These are phyloP conservation scores for Lasius fuliginosus DNA, from an alignment of 2,888 invertebrate genomes.

Conservation along the genomic window DNA sequence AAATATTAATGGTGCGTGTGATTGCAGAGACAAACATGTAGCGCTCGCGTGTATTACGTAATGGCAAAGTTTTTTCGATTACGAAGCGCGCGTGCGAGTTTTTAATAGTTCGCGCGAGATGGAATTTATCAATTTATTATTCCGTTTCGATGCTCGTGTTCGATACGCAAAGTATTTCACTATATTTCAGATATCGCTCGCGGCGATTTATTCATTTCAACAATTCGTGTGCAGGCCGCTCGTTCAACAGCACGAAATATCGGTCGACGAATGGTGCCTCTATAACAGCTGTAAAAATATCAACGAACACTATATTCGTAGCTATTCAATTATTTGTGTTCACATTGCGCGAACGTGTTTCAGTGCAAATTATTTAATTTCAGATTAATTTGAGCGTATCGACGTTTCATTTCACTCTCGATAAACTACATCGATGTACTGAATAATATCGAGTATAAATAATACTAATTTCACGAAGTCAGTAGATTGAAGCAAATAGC, in stretches of 20 bases:
- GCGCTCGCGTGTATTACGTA: not conserved
- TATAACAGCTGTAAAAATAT: conserved; percentile 27
- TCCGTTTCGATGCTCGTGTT: conserved; percentile 16
- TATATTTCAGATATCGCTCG: conserved; percentile 22
- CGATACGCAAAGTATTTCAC: conserved; percentile 13
- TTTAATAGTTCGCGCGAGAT: conserved; percentile 27
- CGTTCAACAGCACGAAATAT: conserved; percentile 13
- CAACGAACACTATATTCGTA: not conserved
- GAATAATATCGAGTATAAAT: not conserved
- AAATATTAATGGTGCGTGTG: conserved; percentile 18
- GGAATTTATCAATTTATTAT: conserved; percentile 53
- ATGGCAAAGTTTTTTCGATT: conserved; percentile 20
- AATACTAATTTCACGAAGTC: not conserved
- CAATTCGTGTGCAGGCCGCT: not conserved
- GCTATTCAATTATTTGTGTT: conserved; percentile 25
- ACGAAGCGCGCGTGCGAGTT: conserved; percentile 21
- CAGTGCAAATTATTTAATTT: conserved; percentile 47
- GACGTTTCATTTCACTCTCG: conserved; percentile 12
- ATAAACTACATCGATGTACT: not conserved
- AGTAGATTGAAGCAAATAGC: not conserved
- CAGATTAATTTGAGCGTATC: conserved; percentile 29
- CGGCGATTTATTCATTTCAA: conserved; percentile 34
- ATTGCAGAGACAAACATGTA: not conserved
- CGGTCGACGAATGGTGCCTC: not conserved
- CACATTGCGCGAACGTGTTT: not conserved